Evolutionary conservation across 2,888 invertebrate species (phyloP), one percentile per base, ranked within the genome.

Genomic region (Diachrysia chrysitis): DNA sequence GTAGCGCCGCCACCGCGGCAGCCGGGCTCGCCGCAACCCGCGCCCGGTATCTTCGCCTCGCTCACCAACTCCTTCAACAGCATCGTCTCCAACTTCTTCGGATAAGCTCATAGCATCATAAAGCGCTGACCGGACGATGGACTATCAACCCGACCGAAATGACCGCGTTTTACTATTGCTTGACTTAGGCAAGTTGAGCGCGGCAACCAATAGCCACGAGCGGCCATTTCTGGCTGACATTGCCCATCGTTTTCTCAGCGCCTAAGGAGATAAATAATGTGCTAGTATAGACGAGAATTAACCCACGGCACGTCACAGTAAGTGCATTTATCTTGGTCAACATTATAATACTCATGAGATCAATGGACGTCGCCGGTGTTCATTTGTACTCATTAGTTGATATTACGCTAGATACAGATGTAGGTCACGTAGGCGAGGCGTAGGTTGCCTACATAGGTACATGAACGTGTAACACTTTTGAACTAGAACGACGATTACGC

Each of bases 61-160:
- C 96, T 98, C 82, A 97, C 97, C 83, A 97, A 96, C 86, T 97
- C 98, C 19, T 96, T 98, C 84, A 98, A 97, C 86, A 98, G 96
- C 86, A 94, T 98, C 81, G 97, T 98, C 77, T 97, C 96, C 72
- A 98, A 97, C 87, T 96, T 98, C 85, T 98, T 98, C 84, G 97
- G 97, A 86, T 97, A 95, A 85, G 10, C 19, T 19, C 9, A 4
- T 21, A 51, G 19, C 21, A 21, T n/a, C 42, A n/a, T 42, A 16
- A 42, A n/a, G 16, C n/a, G 3, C n/a, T n/a, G 42, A n/a, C 4
- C n/a, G 5, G n/a, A 42, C n/a, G 42, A n/a, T 5, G 4, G n/a
- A 16, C 7, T n/a, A n/a, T 42, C 37, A 14, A 14, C 4, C n/a
- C 16, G n/a, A 42, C 42, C 5, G n/a, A 42, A 42, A 42, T 42